These are phyloP conservation scores for Valencia hispanica DNA, from an alignment of 2,797 vertebrate genomes.

Conservation along the genomic window DNA sequence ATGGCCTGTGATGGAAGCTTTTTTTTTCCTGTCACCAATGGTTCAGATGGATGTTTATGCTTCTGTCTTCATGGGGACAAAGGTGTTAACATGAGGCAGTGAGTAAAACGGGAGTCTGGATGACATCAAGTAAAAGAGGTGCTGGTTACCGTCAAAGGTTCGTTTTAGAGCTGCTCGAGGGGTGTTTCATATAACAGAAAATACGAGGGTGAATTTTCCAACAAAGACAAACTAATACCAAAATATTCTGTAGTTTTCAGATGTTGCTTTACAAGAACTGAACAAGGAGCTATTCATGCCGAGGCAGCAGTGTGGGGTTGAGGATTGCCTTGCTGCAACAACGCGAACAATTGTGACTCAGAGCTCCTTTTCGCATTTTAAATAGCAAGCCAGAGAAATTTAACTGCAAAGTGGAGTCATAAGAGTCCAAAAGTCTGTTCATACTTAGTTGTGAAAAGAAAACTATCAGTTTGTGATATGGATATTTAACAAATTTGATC, in stretches of 20 bases:
- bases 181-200: neutral
- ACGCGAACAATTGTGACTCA: slow-evolving; percentile 56
- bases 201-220: slow-evolving; percentile 6
- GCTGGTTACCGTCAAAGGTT: neutral
- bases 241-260: slow-evolving; percentile 28
- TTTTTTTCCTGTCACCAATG: slow-evolving; percentile 35
- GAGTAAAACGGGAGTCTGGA: slow-evolving; percentile 28
- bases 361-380: slow-evolving; percentile 34
- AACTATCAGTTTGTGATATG: neutral
- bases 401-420: neutral
- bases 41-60: slow-evolving; percentile 7
- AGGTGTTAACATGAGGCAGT: slow-evolving; percentile 3
- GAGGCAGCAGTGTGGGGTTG: slow-evolving; percentile 43
- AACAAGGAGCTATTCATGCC: slow-evolving; percentile 67
- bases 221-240: slow-evolving; percentile 18
- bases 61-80: slow-evolving; percentile 12
- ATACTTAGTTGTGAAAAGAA: neutral
- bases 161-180: neutral
- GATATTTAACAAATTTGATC: neutral
- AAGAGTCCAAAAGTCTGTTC: neutral
- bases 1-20: slow-evolving; percentile 30
- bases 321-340: slow-evolving; percentile 55
- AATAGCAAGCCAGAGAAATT: slow-evolving; percentile 16
- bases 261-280: slow-evolving; percentile 41
- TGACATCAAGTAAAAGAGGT: neutral